Percentiles rank a stretch among this genome's conserved stretches.
Evolutionary conservation across 2,113 vertebrate species (phyloP).

Genomic region (Phalacrocorax pelagicus): DNA sequence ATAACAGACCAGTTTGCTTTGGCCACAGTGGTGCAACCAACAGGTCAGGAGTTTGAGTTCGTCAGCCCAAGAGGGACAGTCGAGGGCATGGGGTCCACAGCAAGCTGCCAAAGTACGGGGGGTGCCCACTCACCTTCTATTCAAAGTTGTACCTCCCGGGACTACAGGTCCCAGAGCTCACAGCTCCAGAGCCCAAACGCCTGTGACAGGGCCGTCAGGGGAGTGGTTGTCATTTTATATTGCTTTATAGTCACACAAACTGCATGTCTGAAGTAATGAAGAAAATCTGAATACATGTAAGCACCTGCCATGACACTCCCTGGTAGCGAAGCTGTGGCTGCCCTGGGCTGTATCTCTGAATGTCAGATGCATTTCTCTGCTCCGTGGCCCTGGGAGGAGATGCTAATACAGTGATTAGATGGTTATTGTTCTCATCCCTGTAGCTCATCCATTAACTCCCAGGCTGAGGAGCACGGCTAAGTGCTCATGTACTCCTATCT

Average conservation of each 20-base stretch:
- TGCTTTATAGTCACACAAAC: neutral
- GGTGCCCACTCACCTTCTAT: neutral
- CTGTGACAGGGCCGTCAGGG: neutral
- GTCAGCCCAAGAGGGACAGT: neutral
- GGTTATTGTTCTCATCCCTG: neutral
- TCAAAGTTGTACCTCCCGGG: neutral
- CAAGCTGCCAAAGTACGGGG: rapidly evolving
- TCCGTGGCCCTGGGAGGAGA: neutral
- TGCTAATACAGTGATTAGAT: neutral
- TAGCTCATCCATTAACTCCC: neutral
- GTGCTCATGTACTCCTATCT: neutral
- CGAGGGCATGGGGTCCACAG: rapidly evolving
- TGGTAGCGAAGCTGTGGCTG: neutral
- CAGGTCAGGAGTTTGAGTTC: neutral
- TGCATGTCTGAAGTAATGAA: neutral
- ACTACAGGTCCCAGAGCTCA: neutral
- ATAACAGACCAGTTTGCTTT: neutral
- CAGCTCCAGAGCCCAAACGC: neutral
- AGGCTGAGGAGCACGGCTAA: neutral
- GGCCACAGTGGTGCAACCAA: neutral
- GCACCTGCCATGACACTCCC: neutral
- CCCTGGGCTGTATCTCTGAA: neutral
- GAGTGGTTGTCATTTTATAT: neutral
- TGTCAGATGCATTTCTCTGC: neutral
- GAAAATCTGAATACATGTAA: neutral